Evolutionary conservation across 2,888 invertebrate species (phyloP).

Genomic region (Aspidiotus destructor): DNA sequence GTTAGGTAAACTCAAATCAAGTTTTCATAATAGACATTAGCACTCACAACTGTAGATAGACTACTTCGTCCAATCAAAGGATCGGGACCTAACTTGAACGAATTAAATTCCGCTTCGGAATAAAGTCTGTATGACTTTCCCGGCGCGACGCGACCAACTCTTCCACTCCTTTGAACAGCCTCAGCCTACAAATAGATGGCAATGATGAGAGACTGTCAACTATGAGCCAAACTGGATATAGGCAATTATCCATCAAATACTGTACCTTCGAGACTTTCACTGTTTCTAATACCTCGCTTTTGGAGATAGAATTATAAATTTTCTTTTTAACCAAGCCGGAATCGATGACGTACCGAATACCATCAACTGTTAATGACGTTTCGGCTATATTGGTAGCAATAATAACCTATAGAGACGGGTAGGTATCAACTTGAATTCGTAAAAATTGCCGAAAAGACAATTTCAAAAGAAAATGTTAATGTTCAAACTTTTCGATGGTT

Average conservation of each 20-base stretch:
- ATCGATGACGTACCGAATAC: conserved; percentile 22
- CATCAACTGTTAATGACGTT: conserved; percentile 20
- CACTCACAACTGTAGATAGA: conserved; percentile 15
- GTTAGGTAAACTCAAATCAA: too few species aligned
- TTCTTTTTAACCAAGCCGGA: conserved; percentile 23
- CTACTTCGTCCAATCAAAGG: conserved; percentile 17
- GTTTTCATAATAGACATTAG: too few species aligned
- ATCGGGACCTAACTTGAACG: conserved; percentile 2
- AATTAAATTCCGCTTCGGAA: neutral
- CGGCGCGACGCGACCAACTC: conserved; percentile 20
- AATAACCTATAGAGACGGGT: conserved; percentile 5
- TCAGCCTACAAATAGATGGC: conserved; percentile 15
- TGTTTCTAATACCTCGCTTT: conserved; percentile 13
- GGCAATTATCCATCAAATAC: neutral
- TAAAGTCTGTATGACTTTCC: conserved; percentile 22
- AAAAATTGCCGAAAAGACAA: too few species aligned
- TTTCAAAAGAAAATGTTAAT: too few species aligned
- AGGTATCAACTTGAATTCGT: too few species aligned
- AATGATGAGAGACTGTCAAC: too few species aligned
- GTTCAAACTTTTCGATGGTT: conserved; percentile 16
- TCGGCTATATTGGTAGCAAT: conserved; percentile 26
- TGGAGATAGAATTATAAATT: conserved; percentile 10
- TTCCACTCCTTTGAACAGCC: conserved; percentile 22
- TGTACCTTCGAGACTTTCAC: conserved; percentile 11
- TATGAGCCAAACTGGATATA: too few species aligned